Base-by-base conservation (phyloP, 2,888 invertebrate genomes). In the Unio pictorum region DNA sequence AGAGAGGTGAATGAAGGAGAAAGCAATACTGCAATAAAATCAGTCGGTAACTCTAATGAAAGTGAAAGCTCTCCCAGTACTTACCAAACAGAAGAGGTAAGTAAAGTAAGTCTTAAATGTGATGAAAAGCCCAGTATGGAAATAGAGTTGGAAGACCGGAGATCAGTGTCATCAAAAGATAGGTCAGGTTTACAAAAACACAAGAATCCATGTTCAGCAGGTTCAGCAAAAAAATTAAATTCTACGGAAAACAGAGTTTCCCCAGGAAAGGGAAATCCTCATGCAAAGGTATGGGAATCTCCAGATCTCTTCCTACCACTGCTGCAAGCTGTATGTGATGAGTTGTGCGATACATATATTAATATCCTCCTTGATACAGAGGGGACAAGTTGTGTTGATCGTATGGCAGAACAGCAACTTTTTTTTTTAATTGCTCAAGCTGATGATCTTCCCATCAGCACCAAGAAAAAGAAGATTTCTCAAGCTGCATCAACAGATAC, bases 381-480 rank as follows among this genome's bases (percentile, higher is more conserved):
- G 60, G 86, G 85, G 8, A 84, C 86, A 18, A 83, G 84, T 55
- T 74, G 82, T 54, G 84, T 87, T 8, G 89, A 89, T 73, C 75
- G 84, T 55, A 89, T 90, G 89, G 90, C 91, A 1, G 92, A 92
- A 71, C 91, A 92, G 74, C 92, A 92, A 54, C 91, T 93, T 17
- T 93, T 93, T 78, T 91, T 93, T 74, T 86, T 93, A 56, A 91
- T 92, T 4, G 92, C 92, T 0, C 91, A 92, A 67, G 92, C 92
- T 3, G 92, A 93, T 56, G 92, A 93, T 72, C 91, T 92, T 64
- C 80, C 82, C 7, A 84, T 84, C 26, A 75, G 84, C 20, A 79
- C 79, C 58, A 80, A 67, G 64, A 81, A 80, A 69, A 84, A 77
- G 62, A 8, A 63, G 70, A 34, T 59, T 77, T 59, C 68, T 55